Conservation (phyloP, 2,888 invertebrate species). For the Dioctria rufipes region DNA sequence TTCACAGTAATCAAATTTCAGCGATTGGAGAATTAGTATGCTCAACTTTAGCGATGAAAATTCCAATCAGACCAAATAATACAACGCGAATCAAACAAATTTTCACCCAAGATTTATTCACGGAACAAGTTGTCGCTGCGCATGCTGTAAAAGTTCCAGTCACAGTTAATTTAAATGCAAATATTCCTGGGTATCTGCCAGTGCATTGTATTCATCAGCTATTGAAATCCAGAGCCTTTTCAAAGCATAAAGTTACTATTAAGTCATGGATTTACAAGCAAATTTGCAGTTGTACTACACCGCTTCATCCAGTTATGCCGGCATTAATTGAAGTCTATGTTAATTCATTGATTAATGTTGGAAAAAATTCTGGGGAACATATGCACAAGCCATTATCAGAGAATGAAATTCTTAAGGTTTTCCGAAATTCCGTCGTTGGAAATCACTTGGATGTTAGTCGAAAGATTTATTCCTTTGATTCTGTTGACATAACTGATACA, state of each 20-base stretch:
- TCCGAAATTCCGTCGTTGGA: slow-evolving; percentile 83
- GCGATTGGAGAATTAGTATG: slow-evolving; percentile 96
- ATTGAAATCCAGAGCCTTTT: slow-evolving; percentile 93
- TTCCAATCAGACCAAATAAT: slow-evolving; percentile 87
- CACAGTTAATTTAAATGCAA: slow-evolving; percentile 88
- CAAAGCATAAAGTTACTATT: slow-evolving; percentile 96
- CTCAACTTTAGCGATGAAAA: slow-evolving; percentile 95
- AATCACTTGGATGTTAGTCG: slow-evolving; percentile 79
- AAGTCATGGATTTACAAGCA: slow-evolving; percentile 98
- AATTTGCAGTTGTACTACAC: slow-evolving; percentile 89
- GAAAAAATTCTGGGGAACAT: slow-evolving; percentile 76
- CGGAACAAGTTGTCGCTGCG: slow-evolving; percentile 95
- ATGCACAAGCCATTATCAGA: slow-evolving; percentile 94
- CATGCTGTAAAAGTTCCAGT: slow-evolving; percentile 98
- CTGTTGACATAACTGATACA: slow-evolving; percentile 52
- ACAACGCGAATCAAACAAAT: slow-evolving; percentile 92
- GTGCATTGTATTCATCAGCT: slow-evolving; percentile 97
- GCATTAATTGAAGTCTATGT: slow-evolving; percentile 95
- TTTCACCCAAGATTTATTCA: slow-evolving; percentile 97
- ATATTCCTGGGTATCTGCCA: slow-evolving; percentile 92
- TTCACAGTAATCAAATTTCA: slow-evolving; percentile 93
- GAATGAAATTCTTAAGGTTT: slow-evolving; percentile 88
- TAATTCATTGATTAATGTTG: slow-evolving; percentile 84
- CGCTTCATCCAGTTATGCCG: slow-evolving; percentile 93
- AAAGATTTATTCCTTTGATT: slow-evolving; percentile 59